Base-by-base conservation (phyloP, 2,888 invertebrate genomes). In the Leptogaster cylindrica region DNA sequence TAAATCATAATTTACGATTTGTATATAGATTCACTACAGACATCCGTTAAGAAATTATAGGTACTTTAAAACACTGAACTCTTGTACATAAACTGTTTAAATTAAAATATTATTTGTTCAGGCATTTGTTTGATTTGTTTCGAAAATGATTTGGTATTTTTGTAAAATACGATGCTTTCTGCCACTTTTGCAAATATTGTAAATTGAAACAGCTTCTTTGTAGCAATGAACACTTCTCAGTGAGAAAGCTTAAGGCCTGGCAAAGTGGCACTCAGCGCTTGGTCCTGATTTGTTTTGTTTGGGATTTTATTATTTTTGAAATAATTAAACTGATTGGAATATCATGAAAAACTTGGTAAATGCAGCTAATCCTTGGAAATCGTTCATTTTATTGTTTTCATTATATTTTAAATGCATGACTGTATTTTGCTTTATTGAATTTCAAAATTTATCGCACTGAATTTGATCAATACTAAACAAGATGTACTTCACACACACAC, bases 191-290 rank as follows among this genome's bases (percentile, higher is more conserved):
- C n/a, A n/a, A n/a, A n/a, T n/a, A n/a, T n/a, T 55, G 55, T 55
- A 36, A 36, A 23, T 55, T 55, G 55, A 55, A 36, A 20, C 23
- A 55, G 55, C 55, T 55, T 55, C 10, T 55, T 33, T 55, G 36
- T 39, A n/a, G 55, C 55, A 52, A 31, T 31, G 23, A 31, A 31
- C 6, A 39, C 18, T 14, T 46, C 10, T 23, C 23, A 18, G n/a
- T n/a, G n/a, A 41, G 5, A 55, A 55, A 55, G 55, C 55, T 55
- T 55, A 31, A 23, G 33, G 55, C 55, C 36, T 36, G 12, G 12
- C 12, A 55, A 55, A 55, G 55, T 55, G 55, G 55, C 55, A 55
- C 39, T 55, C 36, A 55, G 55, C 55, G 36, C 55, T 55, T 36
- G 23, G 18, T 50, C 14, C 14, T 36, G 3, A 31, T 55, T 23